A percentile compares a stretch with the other conserved stretches of the same genome.
phyloP scores from a whole-genome alignment of 2,113 vertebrate species.

The Vidua macroura region DNA sequence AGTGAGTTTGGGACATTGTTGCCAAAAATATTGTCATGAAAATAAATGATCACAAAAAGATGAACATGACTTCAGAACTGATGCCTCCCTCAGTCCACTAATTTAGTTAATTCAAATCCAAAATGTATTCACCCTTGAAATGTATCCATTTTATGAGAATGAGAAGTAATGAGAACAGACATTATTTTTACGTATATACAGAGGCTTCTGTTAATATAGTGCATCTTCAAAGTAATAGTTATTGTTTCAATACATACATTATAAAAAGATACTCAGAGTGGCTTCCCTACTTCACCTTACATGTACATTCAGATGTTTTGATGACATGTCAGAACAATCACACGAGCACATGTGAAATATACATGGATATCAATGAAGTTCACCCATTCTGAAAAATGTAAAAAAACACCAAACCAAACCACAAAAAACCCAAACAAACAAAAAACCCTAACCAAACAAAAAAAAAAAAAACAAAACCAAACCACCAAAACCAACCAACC shows the following conservation, averaged over 20 bases:
- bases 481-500: background rate
- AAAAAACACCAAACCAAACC: too few relatives aligned
- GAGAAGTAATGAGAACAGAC: background rate
- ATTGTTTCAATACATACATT: background rate
- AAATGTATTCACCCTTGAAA: background rate
- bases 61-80: background rate
- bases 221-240: background rate
- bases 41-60: background rate
- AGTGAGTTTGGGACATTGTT: background rate
- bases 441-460: too few relatives aligned
- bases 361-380: fast-evolving
- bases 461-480: too few relatives aligned
- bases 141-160: background rate
- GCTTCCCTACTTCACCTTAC: background rate
- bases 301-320: background rate
- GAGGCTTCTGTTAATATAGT: background rate
- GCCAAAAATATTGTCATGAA: background rate
- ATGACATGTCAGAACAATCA: background rate
- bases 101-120: background rate
- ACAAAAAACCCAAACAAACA: background rate
- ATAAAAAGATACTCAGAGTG: background rate
- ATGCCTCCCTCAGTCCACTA: background rate
- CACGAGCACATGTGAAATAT: background rate
- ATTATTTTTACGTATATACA: background rate
- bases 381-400: background rate